phyloP scores from a whole-genome alignment of 2,797 vertebrate species.

The Neoniphon sammara region DNA sequence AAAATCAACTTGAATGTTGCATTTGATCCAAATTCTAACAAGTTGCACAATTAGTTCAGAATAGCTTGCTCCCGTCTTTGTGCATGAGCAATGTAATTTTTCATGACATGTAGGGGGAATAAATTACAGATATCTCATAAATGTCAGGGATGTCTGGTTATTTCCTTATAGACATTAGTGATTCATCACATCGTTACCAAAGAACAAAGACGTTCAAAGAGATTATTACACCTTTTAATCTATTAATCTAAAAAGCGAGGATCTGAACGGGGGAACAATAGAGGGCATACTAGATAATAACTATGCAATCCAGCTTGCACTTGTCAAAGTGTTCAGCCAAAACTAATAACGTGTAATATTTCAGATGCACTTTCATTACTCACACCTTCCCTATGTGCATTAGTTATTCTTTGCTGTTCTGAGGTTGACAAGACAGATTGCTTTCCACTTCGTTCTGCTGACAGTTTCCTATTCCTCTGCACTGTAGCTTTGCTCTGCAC shows the following conservation, averaged over 20 bases:
- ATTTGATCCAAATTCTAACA: background rate
- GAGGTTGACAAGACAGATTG: constrained; percentile 46
- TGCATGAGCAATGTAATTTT: background rate
- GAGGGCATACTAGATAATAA: constrained; percentile 14
- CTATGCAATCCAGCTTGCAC: constrained; percentile 36
- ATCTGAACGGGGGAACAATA: constrained; percentile 21
- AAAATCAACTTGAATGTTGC: too few relatives aligned
- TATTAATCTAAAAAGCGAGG: constrained; percentile 13
- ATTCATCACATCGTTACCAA: constrained; percentile 8
- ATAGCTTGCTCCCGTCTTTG: background rate
- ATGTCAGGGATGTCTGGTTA: constrained; percentile 5
- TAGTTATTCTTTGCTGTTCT: constrained; percentile 44
- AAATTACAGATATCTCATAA: background rate
- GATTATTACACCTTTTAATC: background rate
- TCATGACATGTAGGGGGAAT: background rate
- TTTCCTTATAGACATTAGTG: background rate
- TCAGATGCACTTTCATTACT: constrained; percentile 49
- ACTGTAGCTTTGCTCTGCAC: constrained; percentile 39
- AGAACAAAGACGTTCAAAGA: constrained; percentile 11
- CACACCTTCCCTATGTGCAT: constrained; percentile 34
- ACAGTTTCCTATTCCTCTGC: constrained; percentile 48
- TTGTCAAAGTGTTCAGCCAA: constrained; percentile 36
- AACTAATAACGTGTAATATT: constrained; percentile 53
- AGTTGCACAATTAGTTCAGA: background rate
- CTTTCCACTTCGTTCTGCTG: constrained; percentile 49